These are phyloP conservation scores for Brachionus paranguensis DNA, from an alignment of 1,140 invertebrate species.

Conservation along the genomic window DNA sequence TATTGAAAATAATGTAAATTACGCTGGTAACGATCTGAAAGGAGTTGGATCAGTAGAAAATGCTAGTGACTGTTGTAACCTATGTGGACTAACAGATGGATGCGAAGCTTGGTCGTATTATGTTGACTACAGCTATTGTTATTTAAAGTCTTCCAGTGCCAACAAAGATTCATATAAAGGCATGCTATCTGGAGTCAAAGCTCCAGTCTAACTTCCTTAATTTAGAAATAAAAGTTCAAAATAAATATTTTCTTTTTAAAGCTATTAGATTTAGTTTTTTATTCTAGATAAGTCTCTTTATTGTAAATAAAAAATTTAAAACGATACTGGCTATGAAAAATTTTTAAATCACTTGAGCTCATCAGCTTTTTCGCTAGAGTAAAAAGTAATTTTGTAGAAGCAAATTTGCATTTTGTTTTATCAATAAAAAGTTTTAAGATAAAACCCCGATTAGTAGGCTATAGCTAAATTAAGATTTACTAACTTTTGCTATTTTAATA, in stretches of 20 bases:
- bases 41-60: background rate
- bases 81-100: background rate
- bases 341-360: background rate
- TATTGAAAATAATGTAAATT: slow-evolving; percentile 17
- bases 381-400: no score
- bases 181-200: slow-evolving; percentile 16
- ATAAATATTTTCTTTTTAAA: background rate
- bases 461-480: no score
- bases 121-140: slow-evolving; percentile 26
- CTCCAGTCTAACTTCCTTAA: background rate
- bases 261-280: background rate
- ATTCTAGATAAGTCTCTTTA: background rate
- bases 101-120: slow-evolving; percentile 19
- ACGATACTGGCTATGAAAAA: background rate
- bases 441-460: no score
- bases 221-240: background rate
- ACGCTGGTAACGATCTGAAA: background rate
- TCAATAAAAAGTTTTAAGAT: no score
- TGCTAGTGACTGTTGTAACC: slow-evolving; percentile 27
- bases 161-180: background rate
- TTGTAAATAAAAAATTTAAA: background rate
- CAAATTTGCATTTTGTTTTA: no score
- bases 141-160: background rate
- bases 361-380: no score
- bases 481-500: no score